A percentile compares a stretch with the other conserved stretches of the same genome.
phyloP scores from a whole-genome alignment of 2,113 vertebrate genomes.

The Siniperca knerii region DNA sequence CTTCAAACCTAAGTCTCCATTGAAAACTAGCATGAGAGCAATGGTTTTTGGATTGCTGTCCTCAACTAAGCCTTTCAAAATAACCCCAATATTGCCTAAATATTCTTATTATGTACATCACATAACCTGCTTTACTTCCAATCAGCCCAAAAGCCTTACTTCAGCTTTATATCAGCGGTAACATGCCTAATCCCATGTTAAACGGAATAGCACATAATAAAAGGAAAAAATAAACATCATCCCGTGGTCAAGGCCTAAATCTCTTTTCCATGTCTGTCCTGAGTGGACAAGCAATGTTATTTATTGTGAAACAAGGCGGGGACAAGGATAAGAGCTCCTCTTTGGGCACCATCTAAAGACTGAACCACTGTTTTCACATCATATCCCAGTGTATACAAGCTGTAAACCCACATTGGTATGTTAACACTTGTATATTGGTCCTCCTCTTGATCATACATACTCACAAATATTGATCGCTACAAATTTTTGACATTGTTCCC shows the following conservation, averaged over 20 bases:
- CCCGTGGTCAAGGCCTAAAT: slow-evolving; percentile 73
- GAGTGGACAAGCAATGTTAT: slow-evolving; percentile 84
- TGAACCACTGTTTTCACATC: slow-evolving; percentile 78
- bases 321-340: slow-evolving; percentile 80
- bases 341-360: slow-evolving; percentile 72
- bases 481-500: slow-evolving; percentile 73
- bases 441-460: slow-evolving; percentile 71
- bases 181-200: slow-evolving; percentile 84
- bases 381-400: slow-evolving; percentile 79
- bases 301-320: slow-evolving; percentile 80
- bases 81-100: slow-evolving; percentile 80
- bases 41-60: slow-evolving; percentile 30
- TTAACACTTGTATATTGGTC: slow-evolving; percentile 81
- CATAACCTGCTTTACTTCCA: slow-evolving; percentile 79
- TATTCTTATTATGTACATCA: slow-evolving; percentile 74
- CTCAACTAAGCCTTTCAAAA: slow-evolving; percentile 74
- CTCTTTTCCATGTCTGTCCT: slow-evolving; percentile 80
- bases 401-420: slow-evolving; percentile 74
- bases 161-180: slow-evolving; percentile 73
- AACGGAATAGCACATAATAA: slow-evolving; percentile 77
- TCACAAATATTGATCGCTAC: slow-evolving; percentile 80
- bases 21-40: slow-evolving; percentile 34
- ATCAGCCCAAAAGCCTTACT: slow-evolving; percentile 76
- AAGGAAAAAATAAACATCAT: slow-evolving; percentile 76
- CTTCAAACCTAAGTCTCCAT: slow-evolving; percentile 14